Evolutionary conservation across 2,888 invertebrate species (phyloP), one percentile per base, ranked within the genome.

Genomic region (Zhengitettix transpicula): DNA sequence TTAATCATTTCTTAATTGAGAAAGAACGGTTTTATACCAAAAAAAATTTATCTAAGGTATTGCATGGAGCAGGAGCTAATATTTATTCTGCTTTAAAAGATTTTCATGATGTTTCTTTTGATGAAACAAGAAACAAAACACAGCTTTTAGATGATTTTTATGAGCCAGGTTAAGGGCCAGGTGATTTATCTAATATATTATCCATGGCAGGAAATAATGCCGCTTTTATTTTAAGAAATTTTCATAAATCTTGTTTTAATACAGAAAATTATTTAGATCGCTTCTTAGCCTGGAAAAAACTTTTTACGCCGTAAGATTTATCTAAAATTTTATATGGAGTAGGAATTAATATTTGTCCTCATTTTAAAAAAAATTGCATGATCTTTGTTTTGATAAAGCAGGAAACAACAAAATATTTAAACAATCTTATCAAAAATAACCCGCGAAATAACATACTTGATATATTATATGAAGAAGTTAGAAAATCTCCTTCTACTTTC

Each of bases 101-200:
- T 9, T 64, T 66, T 52, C 63, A 66, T 60, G 60, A 65, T 55
- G 52, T 63, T 16, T 66, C 64, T 61, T 64, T 66, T 57, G 62
- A 62, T 51, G 59, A 47, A 8, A 8, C 1, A 12, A 8, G 47
- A 15, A 47, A 8, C 3, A 47, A 44, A 44, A 44, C 44, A 10
- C 44, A 47, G 12, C 8, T 47, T 47, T 15, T 47, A 47, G 47
- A 47, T 5, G 15, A 47, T 15, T 8, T 47, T 5, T 12, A 47
- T 5, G 5, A 15, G 1, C 3, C 1, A 47, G 47, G 47, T 5
- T 47, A 3, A 5, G 5, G 3, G 1, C 14, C 15, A 15, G 14
- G 12, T n/a, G 15, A 15, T 47, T n/a, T 47, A 47, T 47, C 47
- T 5, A 47, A 8, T 12, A 47, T 47, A n/a, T 47, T 47, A 47